A percentile compares a stretch with the other conserved stretches of the same genome.
These are phyloP conservation scores for Microdon myrmicae DNA, from an alignment of 2,888 invertebrate genomes.

Conservation along the genomic window DNA sequence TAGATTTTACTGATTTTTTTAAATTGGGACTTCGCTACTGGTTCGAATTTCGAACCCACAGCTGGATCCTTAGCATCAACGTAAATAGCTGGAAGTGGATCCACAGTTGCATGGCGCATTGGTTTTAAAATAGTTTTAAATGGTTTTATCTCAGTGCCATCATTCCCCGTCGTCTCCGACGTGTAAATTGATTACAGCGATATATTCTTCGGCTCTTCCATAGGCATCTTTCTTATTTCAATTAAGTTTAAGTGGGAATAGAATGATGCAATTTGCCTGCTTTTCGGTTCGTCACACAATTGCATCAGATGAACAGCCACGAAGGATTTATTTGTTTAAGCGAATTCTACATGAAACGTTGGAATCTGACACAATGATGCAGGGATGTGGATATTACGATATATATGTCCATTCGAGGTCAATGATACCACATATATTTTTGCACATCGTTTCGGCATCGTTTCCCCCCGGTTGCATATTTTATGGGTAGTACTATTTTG, in stretches of 20 bases:
- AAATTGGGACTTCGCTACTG: conserved; percentile 89
- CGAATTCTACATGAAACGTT: too few relatives aligned
- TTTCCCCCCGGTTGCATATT: too few relatives aligned
- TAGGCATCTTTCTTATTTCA: conserved; percentile 55
- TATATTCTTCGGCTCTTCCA: conserved; percentile 57
- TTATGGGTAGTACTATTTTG: too few relatives aligned
- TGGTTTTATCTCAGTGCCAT: conserved; percentile 86
- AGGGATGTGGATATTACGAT: too few relatives aligned
- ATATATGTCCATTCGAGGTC: too few relatives aligned
- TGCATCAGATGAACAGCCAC: conserved; percentile 17
- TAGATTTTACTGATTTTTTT: conserved; percentile 94
- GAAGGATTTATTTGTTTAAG: too few relatives aligned
- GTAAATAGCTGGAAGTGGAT: conserved; percentile 87
- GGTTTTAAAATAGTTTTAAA: conserved; percentile 91
- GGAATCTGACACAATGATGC: too few relatives aligned
- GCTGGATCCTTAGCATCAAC: conserved; percentile 83
- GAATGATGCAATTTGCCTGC: too few relatives aligned
- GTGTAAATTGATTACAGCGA: conserved; percentile 78
- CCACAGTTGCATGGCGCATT: conserved; percentile 84
- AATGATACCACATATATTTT: too few relatives aligned
- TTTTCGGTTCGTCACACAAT: neutral
- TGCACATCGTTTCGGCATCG: too few relatives aligned
- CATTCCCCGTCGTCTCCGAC: conserved; percentile 87
- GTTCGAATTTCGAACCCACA: conserved; percentile 74
- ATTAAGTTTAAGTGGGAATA: too few relatives aligned